Evolutionary conservation across 2,797 vertebrate species (phyloP), one percentile per base, ranked within the genome.

Genomic region (Lacerta viridis): DNA sequence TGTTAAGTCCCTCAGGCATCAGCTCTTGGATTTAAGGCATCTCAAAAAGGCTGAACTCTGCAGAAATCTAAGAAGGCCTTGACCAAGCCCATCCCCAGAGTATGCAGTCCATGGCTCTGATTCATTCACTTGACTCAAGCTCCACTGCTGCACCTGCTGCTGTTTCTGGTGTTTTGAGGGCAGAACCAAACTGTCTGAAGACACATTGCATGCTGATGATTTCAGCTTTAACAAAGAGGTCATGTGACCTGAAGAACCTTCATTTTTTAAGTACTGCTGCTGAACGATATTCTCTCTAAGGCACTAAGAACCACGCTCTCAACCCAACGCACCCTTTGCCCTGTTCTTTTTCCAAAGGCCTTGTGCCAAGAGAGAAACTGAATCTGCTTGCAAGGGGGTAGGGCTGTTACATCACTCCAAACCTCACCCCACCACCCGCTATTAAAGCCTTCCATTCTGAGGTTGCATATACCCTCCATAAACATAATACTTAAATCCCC

Each of bases 121-220:
- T 39, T 86, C 89, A 92, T 89, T 84, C 78, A n/a, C 43, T 84
- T 20, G 25, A 80, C 9, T 92, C 80, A 84, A 88, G 88, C 87
- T 90, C 41, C 43, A 90, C 4, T 76, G 59, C 84, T 92, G 87
- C 94, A 96, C 93, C 94, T 96, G 94, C 90, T 95, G 77, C 74
- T 93, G 93, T 91, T 2, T 80, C 36, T 36, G 82, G 33, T 3
- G 0, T 90, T 83, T 69, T 84, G 71, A 94, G 92, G 64, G 87
- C 91, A 87, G 94, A 91, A 92, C 84, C 59, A 92, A 89, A 83
- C 68, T 89, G 86, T 86, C 80, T 83, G 69, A 92, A 91, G 43
- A 43, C 33, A 86, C 90, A 95, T 96, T 95, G 93, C 94, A 96
- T 94, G 91, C 86, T 93, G 9, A 4, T 97, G 93, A 96, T 84